Conservation (phyloP, 2,797 vertebrate species). For the Enteromius thamalakanensis region DNA sequence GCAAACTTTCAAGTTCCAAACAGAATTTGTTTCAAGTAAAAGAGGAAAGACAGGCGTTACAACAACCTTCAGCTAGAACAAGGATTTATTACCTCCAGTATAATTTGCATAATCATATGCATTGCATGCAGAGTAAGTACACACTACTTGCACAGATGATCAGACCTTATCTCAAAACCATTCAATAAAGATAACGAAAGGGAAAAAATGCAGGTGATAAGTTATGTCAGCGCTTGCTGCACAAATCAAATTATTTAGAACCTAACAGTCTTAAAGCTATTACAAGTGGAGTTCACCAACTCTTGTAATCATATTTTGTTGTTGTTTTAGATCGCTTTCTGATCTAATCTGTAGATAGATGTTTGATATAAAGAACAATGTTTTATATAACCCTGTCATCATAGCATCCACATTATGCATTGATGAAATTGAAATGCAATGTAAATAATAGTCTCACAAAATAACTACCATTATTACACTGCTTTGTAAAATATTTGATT, state of each 20-base stretch:
- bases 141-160: conserved; percentile 76
- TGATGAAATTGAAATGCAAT: not conserved
- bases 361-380: conserved; percentile 8
- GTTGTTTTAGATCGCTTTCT: conserved; percentile 39
- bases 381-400: not conserved
- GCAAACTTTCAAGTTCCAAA: conserved; percentile 42
- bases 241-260: conserved; percentile 73
- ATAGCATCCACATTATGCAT: not conserved
- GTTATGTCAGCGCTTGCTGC: conserved; percentile 70
- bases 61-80: conserved; percentile 67
- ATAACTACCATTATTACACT: not conserved
- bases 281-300: conserved; percentile 59
- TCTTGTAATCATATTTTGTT: conserved; percentile 47
- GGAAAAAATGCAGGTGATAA: conserved; percentile 63
- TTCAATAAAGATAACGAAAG: conserved; percentile 72
- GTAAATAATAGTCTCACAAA: not conserved
- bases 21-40: conserved; percentile 61
- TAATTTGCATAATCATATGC: conserved; percentile 82
- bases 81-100: conserved; percentile 75
- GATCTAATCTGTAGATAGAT: conserved; percentile 25
- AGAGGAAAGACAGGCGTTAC: conserved; percentile 49
- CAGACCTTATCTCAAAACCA: conserved; percentile 77
- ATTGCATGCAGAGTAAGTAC: conserved; percentile 72
- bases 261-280: conserved; percentile 59
- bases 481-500: not conserved